phyloP scores from a whole-genome alignment of 2,113 vertebrate genomes.

The Lasiurus borealis region DNA sequence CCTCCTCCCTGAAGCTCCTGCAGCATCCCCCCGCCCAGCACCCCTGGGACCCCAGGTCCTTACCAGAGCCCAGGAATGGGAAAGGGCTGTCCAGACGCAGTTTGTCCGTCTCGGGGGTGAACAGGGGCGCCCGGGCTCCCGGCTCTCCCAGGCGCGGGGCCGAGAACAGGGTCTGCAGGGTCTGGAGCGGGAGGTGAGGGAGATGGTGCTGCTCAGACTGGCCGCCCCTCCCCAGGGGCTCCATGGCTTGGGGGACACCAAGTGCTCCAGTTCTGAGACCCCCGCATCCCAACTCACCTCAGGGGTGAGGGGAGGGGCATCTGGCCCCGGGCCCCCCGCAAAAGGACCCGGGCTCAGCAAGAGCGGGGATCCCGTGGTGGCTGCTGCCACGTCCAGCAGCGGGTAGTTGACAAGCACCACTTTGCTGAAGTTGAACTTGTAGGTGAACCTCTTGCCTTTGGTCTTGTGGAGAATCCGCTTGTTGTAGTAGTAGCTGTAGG shows the following conservation, averaged over 20 bases:
- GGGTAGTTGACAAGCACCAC: constrained; percentile 95
- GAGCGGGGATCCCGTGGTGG: constrained; percentile 88
- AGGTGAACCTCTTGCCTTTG: constrained; percentile 96
- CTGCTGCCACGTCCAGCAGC: constrained; percentile 93
- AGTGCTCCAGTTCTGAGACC: neutral
- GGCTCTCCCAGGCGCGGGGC: constrained; percentile 91
- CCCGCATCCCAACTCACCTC: constrained; percentile 87
- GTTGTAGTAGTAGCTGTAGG: constrained; percentile 95
- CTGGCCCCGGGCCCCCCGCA: constrained; percentile 87
- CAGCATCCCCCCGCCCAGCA: neutral
- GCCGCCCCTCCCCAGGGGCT: neutral
- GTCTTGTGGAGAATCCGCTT: constrained; percentile 97
- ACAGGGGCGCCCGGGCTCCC: constrained; percentile 87
- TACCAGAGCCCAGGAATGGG: constrained; percentile 92
- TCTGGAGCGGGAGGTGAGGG: constrained; percentile 69
- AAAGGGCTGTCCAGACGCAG: constrained; percentile 91
- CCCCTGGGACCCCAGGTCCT: constrained; percentile 52
- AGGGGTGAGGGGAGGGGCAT: constrained; percentile 90
- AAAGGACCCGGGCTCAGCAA: constrained; percentile 93
- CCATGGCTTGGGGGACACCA: neutral
- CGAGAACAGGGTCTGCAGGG: constrained; percentile 93
- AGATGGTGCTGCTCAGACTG: neutral
- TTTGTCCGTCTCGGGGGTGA: constrained; percentile 93
- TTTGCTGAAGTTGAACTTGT: constrained; percentile 98
- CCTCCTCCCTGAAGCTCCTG: accelerated